Base-by-base conservation (phyloP, 2,797 vertebrate species). In the Staurois parvus region DNA sequence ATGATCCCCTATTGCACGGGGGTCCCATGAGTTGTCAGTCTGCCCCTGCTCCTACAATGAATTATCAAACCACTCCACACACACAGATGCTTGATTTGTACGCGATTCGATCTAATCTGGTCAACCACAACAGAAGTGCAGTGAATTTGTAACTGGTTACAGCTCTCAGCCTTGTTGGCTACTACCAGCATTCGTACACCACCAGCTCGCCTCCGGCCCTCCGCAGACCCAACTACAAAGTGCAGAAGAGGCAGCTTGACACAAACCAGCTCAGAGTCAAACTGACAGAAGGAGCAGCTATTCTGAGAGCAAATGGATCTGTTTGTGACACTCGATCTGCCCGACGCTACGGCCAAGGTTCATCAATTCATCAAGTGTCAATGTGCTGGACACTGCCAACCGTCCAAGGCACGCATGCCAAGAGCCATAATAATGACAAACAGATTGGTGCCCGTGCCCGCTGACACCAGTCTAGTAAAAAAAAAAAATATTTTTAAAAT, bases 321-420 rank as follows among this genome's bases (percentile, higher is more conserved):
- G 79, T 76, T 80, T 81, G 79, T 64, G 78, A 86, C 48, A 86
- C 52, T 42, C 40, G 30, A 86, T 86, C 75, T 56, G n/a, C 56
- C 21, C 15, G 17, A 42, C 48, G 15, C 79, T 72, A 40, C 13
- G 79, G 79, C 79, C 84, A 62, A 37, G 52, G 66, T 64, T 62
- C 79, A 76, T 85, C 77, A 81, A 69, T 85, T 81, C 52, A 84
- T 77, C 72, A 81, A 76, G 62, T 85, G 72, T 75, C 78, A 37
- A 85, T 73, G 72, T 79, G 30, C 42, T 26, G 42, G 17, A 40
- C 72, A 19, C 13, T 15, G 70, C 40, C 77, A 34, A 68, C n/a
- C 68, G 77, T 19, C 77, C 48, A 40, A 30, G 76, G 30, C 42
- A 75, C 13, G 28, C 24, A 48, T 80, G 77, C 77, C 62, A 76